Evolutionary conservation across 1,140 invertebrate genomes (phyloP).

Genomic region (Bombus difficillimus): DNA sequence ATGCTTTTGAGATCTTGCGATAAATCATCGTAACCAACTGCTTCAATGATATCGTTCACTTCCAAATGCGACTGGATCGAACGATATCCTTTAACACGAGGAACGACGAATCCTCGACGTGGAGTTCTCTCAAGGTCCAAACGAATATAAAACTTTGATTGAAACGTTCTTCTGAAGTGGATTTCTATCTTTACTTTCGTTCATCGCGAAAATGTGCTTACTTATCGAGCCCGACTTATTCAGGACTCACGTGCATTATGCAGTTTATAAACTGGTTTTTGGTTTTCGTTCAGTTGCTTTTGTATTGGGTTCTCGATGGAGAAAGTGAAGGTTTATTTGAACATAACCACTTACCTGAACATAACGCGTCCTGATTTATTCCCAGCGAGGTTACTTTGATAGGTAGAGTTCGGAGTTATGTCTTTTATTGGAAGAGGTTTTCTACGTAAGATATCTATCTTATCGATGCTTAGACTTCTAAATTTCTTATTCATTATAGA

Average conservation of each 20-base stretch:
- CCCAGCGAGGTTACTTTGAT: background rate
- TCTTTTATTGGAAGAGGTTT: too few species aligned
- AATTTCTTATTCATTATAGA: background rate
- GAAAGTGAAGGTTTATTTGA: conserved; percentile 43
- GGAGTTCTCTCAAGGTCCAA: conserved; percentile 65
- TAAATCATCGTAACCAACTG: conserved; percentile 22
- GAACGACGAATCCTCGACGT: conserved; percentile 60
- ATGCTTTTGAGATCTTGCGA: conserved; percentile 27
- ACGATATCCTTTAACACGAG: conserved; percentile 44
- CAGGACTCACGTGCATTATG: too few species aligned
- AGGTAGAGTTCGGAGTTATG: background rate
- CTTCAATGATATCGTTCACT: conserved; percentile 32
- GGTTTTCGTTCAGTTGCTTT: conserved; percentile 26
- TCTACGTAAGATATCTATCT: background rate
- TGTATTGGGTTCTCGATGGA: conserved; percentile 25
- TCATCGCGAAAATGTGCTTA: background rate
- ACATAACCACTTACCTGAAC: conserved; percentile 18
- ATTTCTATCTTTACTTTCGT: background rate
- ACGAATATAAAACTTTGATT: background rate
- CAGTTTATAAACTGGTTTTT: conserved; percentile 40
- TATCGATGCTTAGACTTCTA: background rate
- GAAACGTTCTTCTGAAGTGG: background rate
- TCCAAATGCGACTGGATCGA: conserved; percentile 55
- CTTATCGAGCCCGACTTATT: background rate
- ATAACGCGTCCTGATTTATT: conserved; percentile 20